Evolutionary conservation across 2,113 vertebrate species (phyloP).

Genomic region (Polypterus bichir): DNA sequence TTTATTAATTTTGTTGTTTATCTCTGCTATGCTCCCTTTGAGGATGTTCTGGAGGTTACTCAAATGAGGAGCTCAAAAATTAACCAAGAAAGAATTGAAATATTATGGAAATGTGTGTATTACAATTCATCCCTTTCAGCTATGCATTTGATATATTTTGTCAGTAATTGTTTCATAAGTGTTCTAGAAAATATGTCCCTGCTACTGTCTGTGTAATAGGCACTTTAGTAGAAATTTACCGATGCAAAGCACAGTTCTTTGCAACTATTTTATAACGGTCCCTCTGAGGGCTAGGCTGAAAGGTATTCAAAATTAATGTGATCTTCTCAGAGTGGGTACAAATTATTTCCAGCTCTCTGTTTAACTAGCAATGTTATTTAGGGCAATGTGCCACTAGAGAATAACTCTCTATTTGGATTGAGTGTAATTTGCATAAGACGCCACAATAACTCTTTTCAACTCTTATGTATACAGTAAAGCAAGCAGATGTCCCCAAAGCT

Average conservation of each 20-base stretch:
- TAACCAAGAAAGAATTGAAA: too few relatives aligned
- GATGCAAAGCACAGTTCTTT: background rate
- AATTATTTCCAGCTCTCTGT: background rate
- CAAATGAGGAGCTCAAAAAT: too few relatives aligned
- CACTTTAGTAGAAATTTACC: too few relatives aligned
- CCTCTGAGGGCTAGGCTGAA: background rate
- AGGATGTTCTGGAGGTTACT: too few relatives aligned
- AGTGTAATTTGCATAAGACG: background rate
- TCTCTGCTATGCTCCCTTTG: too few relatives aligned
- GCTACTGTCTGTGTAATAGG: too few relatives aligned
- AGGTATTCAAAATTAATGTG: background rate
- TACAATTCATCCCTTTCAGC: too few relatives aligned
- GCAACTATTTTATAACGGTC: background rate
- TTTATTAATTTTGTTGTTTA: too few relatives aligned
- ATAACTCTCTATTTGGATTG: background rate
- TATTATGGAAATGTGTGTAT: too few relatives aligned
- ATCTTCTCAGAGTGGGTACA: background rate
- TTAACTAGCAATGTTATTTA: background rate
- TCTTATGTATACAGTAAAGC: background rate
- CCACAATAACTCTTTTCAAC: background rate
- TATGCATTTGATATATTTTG: too few relatives aligned
- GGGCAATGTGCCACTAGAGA: background rate
- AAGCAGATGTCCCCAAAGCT: background rate
- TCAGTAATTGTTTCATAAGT: too few relatives aligned
- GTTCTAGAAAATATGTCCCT: too few relatives aligned